These are phyloP conservation scores for Calyptomena viridis DNA, from an alignment of 2,113 vertebrate species.

Conservation along the genomic window DNA sequence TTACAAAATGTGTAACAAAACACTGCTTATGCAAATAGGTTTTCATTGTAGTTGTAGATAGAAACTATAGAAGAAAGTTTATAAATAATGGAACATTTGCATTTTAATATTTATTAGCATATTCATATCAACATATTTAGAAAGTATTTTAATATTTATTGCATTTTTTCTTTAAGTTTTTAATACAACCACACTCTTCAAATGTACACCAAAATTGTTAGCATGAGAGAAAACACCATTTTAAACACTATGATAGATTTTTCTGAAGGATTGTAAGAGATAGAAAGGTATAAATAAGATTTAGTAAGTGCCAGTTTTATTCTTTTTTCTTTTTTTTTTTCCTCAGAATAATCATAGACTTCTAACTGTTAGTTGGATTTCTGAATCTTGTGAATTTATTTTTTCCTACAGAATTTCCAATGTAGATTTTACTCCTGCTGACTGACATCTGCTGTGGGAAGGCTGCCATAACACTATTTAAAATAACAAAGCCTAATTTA, in stretches of 20 bases:
- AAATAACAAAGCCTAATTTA: not conserved
- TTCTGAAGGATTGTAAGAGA: not conserved
- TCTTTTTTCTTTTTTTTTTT: fast-evolving
- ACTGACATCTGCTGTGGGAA: conserved; percentile 1
- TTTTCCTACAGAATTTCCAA: not conserved
- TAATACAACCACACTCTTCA: not conserved
- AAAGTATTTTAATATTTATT: not conserved
- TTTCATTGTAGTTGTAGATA: not conserved
- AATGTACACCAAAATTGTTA: not conserved
- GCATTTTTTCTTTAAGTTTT: not conserved
- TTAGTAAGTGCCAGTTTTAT: not conserved
- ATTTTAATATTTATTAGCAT: not conserved
- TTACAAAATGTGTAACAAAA: not conserved
- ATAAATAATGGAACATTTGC: not conserved
- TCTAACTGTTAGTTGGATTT: not conserved
- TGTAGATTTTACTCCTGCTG: not conserved
- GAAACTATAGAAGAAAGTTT: not conserved
- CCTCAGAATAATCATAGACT: not conserved
- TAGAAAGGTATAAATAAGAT: not conserved
- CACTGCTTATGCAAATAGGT: fast-evolving
- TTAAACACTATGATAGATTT: not conserved
- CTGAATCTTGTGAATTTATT: not conserved
- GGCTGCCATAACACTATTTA: not conserved
- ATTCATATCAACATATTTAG: no score
- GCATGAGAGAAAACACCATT: not conserved